Evolutionary conservation across 1,140 invertebrate genomes (phyloP), one percentile per base, ranked within the genome.

Genomic region (Dendroctonus valens): DNA sequence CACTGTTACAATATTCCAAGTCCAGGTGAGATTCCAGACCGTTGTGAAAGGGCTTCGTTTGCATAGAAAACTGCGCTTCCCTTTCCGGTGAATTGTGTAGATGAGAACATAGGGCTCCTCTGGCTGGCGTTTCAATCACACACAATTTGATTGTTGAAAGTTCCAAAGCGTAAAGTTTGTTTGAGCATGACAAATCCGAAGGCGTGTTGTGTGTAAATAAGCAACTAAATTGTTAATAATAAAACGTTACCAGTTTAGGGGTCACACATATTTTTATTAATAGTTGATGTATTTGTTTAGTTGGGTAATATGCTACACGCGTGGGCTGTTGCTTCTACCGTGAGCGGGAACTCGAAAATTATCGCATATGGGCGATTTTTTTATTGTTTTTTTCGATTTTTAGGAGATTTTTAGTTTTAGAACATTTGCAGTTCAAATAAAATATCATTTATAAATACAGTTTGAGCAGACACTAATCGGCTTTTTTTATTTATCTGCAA

Each of bases 1-100:
- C 79, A 87, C 88, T 37, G 84, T 92, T 76, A 93, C 91, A 61
- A 90, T 93, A 83, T 94, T 94, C 80, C 92, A 93, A 87, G 90
- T 94, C 68, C 91, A 93, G 90, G 91, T 93, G 77, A 82, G 80
- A 84, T 82, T 3, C 59, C 44, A 11, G 4, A 11, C 8, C 3
- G 8, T 11, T 46, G 2, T 46, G 9, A 9, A 12, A 46, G 9
- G 9, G 2, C 5, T 12, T 46, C n/a, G n/a, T n/a, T n/a, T n/a
- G n/a, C n/a, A n/a, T n/a, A n/a, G n/a, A n/a, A n/a, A n/a, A n/a
- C n/a, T n/a, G n/a, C n/a, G n/a, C n/a, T n/a, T n/a, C n/a, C n/a
- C n/a, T 54, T 37, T 37, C 42, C 42, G 12, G 1, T 46, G 8
- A 46, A 46, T 9, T 38, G 8, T 37, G 26, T 39, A n/a, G 15